A percentile compares a stretch with the other conserved stretches of the same genome.
Conservation (phyloP, 2,888 invertebrate species). For the Ennomos erosarius region DNA sequence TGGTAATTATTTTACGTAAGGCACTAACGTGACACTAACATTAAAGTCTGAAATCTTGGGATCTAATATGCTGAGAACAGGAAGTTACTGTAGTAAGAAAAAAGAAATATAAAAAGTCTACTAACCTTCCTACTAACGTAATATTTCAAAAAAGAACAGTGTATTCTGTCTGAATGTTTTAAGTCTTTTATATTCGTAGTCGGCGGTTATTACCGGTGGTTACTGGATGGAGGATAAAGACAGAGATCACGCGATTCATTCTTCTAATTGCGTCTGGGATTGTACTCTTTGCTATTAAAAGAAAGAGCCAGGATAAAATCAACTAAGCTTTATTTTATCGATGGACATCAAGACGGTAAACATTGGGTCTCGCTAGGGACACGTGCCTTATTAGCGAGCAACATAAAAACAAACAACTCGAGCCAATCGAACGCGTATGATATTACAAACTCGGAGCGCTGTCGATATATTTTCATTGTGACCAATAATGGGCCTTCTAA, state of each 20-base stretch:
- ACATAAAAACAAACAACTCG: slow-evolving; percentile 24
- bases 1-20: slow-evolving; percentile 29
- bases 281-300: slow-evolving; percentile 29
- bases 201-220: slow-evolving; percentile 64
- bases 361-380: slow-evolving; percentile 20
- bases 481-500: slow-evolving; percentile 35
- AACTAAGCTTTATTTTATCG: slow-evolving; percentile 27
- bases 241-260: slow-evolving; percentile 73
- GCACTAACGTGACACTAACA: not conserved
- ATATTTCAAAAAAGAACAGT: slow-evolving; percentile 59
- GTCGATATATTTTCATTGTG: slow-evolving; percentile 24
- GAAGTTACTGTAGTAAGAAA: not conserved
- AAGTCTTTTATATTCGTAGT: slow-evolving; percentile 61
- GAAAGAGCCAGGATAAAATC: slow-evolving; percentile 15
- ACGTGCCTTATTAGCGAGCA: slow-evolving; percentile 29
- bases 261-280: slow-evolving; percentile 64
- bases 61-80: not conserved
- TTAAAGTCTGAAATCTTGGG: not conserved
- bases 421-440: slow-evolving; percentile 23
- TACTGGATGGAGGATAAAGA: slow-evolving; percentile 63
- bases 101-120: slow-evolving; percentile 30
- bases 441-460: slow-evolving; percentile 23
- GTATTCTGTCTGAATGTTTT: slow-evolving; percentile 53
- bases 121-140: too few relatives aligned
- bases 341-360: slow-evolving; percentile 36